Percentiles rank a stretch among this genome's conserved stretches.
Evolutionary conservation across 2,888 invertebrate genomes (phyloP).

Genomic region (Cetonia aurata): DNA sequence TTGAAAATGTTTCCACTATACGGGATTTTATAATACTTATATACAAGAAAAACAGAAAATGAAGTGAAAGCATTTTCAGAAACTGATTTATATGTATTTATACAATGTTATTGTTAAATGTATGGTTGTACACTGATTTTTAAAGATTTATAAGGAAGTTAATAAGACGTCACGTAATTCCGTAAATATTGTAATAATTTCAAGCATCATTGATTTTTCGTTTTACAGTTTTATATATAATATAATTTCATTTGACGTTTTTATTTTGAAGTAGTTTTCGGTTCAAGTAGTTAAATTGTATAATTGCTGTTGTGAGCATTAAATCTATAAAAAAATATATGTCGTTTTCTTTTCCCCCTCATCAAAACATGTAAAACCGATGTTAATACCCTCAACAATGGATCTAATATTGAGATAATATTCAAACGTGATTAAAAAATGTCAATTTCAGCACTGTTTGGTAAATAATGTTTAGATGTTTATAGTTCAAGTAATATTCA

Average conservation of each 20-base stretch:
- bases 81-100: slow-evolving; percentile 58
- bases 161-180: slow-evolving; percentile 29
- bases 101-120: slow-evolving; percentile 61
- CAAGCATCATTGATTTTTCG: slow-evolving; percentile 32
- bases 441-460: too few species aligned
- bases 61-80: slow-evolving; percentile 45
- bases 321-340: slow-evolving; percentile 53
- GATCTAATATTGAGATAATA: too few species aligned
- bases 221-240: slow-evolving; percentile 40
- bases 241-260: slow-evolving; percentile 40
- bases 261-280: slow-evolving; percentile 47
- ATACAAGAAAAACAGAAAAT: slow-evolving; percentile 40
- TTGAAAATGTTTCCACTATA: slow-evolving; percentile 52
- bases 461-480: too few species aligned
- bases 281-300: slow-evolving; percentile 57
- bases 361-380: too few species aligned
- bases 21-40: slow-evolving; percentile 41
- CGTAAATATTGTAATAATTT: slow-evolving; percentile 39
- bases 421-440: too few species aligned
- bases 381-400: too few species aligned
- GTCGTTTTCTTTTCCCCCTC: not conserved
- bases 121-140: slow-evolving; percentile 51
- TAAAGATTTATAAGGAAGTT: slow-evolving; percentile 39
- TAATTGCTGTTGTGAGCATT: slow-evolving; percentile 67
- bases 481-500: too few species aligned